phyloP scores from a whole-genome alignment of 1,140 invertebrate genomes.

The Calliphora vicina region DNA sequence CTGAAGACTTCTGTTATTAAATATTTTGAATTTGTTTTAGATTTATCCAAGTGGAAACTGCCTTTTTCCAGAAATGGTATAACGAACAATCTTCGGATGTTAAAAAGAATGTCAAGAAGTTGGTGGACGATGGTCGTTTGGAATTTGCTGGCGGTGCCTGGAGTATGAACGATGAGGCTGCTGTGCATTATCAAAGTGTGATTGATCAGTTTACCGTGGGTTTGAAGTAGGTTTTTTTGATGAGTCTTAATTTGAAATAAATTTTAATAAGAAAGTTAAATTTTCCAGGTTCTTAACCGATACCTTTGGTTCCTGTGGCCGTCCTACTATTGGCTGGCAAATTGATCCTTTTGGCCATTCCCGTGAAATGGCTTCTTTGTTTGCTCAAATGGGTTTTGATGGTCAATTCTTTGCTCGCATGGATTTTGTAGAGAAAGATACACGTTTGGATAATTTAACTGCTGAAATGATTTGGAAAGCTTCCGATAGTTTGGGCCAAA shows the following conservation, averaged over 20 bases:
- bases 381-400: conserved; percentile 86
- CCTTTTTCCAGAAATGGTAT: conserved; percentile 96
- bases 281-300: conserved; percentile 69
- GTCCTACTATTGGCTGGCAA: conserved; percentile 88
- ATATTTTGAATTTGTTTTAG: conserved; percentile 51
- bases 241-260: background rate
- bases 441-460: conserved; percentile 69
- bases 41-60: conserved; percentile 82
- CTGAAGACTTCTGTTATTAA: background rate
- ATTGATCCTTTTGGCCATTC: conserved; percentile 95
- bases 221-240: conserved; percentile 60
- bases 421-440: conserved; percentile 85
- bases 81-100: conserved; percentile 72
- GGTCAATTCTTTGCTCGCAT: conserved; percentile 88
- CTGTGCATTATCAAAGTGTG: conserved; percentile 91
- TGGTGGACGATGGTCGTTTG: conserved; percentile 80
- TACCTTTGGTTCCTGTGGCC: conserved; percentile 83
- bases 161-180: conserved; percentile 95
- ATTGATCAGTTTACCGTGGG: conserved; percentile 93
- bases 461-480: conserved; percentile 89
- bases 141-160: conserved; percentile 89
- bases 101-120: conserved; percentile 68
- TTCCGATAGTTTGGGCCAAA: conserved; percentile 65
- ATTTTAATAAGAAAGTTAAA: conserved; percentile 24
- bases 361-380: conserved; percentile 81